These are phyloP conservation scores for Zygogramma bicolorata DNA, from an alignment of 2,888 invertebrate species.

Conservation along the genomic window DNA sequence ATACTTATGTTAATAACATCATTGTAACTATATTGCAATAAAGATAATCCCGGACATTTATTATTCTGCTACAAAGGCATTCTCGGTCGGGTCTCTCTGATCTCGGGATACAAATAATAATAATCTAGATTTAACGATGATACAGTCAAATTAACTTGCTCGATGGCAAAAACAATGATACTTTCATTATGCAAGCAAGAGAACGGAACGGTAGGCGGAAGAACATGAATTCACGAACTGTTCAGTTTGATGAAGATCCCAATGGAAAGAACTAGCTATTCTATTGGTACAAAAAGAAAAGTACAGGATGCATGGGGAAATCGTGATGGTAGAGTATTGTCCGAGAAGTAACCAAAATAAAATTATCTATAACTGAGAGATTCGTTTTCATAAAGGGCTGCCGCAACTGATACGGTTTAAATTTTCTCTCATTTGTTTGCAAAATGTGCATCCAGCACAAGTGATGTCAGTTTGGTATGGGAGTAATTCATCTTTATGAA, in stretches of 20 bases:
- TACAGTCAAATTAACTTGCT: conserved; percentile 25
- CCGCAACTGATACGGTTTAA: no score
- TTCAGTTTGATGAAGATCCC: background rate
- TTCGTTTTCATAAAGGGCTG: no score
- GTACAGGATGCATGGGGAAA: no score
- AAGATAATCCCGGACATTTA: conserved; percentile 34
- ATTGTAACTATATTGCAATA: conserved; percentile 49
- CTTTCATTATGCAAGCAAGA: background rate
- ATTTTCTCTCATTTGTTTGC: no score
- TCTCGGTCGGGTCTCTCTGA: conserved; percentile 39
- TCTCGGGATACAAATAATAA: conserved; percentile 39
- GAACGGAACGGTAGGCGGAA: background rate
- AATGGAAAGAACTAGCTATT: background rate
- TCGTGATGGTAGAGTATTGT: no score
- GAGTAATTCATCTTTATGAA: no score
- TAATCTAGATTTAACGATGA: conserved; percentile 33
- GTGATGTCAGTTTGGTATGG: no score
- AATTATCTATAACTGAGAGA: no score
- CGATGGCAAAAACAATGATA: conserved; percentile 4
- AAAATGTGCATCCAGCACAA: no score
- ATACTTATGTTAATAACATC: conserved; percentile 54
- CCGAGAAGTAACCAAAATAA: no score
- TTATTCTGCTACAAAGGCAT: conserved; percentile 40
- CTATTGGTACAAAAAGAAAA: background rate
- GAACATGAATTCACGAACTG: conserved; percentile 6